Base-by-base conservation (phyloP, 2,797 vertebrate species). In the Alca torda region DNA sequence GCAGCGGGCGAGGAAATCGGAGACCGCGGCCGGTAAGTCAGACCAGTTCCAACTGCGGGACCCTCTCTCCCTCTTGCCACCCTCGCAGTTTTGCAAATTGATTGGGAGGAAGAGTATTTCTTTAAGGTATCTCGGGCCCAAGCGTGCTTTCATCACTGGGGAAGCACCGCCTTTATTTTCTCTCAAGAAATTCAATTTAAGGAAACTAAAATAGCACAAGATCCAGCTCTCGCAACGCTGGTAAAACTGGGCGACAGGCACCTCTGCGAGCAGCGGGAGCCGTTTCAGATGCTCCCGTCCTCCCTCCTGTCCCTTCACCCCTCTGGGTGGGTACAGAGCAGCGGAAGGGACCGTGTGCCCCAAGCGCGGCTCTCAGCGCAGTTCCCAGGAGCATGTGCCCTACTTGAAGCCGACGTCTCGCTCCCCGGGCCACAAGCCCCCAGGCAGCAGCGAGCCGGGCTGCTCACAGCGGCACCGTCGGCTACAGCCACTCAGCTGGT, bases 241-340 rank as follows among this genome's bases (percentile, higher is more conserved):
- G 15, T 26, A 9, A 54, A 39, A 23, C 18, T 3, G 13, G 43
- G 20, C 0, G 5, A 19, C n/a, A 20, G 2, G 4, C 2, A 1
- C 13, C 77, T 18, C 64, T 43, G 64, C 0, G 1, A 35, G 72
- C 39, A 48, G 68, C 24, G 18, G 70, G 8, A 50, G 65, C 19
- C 4, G 37, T 13, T 65, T n/a, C 45, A 30, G 74, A 18, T 13
- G n/a, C 11, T 76, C 78, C 25, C 3, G 0, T 18, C 56, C 35
- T 23, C 86, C 35, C 26, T 76, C 45, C 72, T 23, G 33, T n/a
- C n/a, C 19, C 6, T 46, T 51, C 75, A 45, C 5, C 54, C 79
- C 7, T 15, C 61, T 12, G 46, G 59, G 14, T 1, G 10, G 45
- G 30, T 13, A 37, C 43, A 35, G 57, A 50, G 50, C 30, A 70